Evolutionary conservation across 1,140 invertebrate genomes (phyloP).

Genomic region (Drosophila mayri): DNA sequence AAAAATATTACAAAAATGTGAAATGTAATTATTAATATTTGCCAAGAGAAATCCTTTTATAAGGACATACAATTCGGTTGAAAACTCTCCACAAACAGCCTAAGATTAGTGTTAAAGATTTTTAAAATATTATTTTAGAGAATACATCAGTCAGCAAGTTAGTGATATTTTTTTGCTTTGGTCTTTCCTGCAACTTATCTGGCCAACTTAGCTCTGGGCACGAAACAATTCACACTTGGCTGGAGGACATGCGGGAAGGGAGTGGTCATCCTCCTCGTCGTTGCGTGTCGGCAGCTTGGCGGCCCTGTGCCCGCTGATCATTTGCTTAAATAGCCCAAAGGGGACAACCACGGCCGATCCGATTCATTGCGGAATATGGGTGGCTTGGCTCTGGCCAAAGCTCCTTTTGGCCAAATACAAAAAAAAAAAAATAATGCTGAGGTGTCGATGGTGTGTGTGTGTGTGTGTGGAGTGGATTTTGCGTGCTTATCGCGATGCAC

Average conservation of each 20-base stretch:
- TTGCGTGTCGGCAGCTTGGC: slow-evolving; percentile 71
- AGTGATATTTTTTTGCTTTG: not conserved
- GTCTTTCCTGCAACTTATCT: slow-evolving; percentile 59
- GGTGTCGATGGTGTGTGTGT: slow-evolving; percentile 54
- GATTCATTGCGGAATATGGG: slow-evolving; percentile 74
- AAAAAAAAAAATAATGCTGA: slow-evolving; percentile 21
- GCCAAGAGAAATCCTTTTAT: not conserved
- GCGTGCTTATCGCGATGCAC: slow-evolving; percentile 78
- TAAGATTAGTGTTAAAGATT: no score
- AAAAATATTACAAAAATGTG: no score
- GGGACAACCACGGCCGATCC: slow-evolving; percentile 47
- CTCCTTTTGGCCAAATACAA: slow-evolving; percentile 35
- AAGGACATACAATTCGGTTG: not conserved
- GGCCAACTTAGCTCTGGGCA: slow-evolving; percentile 67
- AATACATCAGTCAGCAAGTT: not conserved
- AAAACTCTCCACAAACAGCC: no score
- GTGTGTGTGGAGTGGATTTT: slow-evolving; percentile 52
- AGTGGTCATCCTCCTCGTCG: slow-evolving; percentile 27
- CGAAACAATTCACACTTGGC: slow-evolving; percentile 81
- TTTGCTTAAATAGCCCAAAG: slow-evolving; percentile 82
- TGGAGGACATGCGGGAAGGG: slow-evolving; percentile 4
- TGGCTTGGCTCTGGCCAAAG: slow-evolving; percentile 63
- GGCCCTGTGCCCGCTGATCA: slow-evolving; percentile 66
- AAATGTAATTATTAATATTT: not conserved
- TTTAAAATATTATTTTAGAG: not conserved